Conservation (phyloP, 2,888 invertebrate genomes). For the Lycophotia porphyrea region DNA sequence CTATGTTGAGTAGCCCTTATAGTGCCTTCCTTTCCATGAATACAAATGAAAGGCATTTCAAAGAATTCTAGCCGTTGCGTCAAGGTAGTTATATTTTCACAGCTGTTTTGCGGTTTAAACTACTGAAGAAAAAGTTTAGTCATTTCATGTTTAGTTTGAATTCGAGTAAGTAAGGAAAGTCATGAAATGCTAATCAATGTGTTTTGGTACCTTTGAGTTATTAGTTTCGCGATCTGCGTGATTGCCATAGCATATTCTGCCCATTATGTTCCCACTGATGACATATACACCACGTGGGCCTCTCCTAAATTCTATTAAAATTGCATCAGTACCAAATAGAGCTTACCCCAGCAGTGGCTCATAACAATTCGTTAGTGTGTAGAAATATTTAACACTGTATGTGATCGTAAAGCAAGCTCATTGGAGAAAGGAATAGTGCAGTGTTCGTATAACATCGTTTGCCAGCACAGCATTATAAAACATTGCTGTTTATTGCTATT, state of each 20-base stretch:
- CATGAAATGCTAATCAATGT: neutral
- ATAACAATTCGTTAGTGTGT: conserved; percentile 16
- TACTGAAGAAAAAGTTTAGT: neutral
- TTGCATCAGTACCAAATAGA: neutral
- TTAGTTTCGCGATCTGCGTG: too few species aligned
- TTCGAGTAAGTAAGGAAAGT: neutral
- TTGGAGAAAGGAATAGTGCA: conserved; percentile 8
- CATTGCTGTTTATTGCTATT: conserved; percentile 36
- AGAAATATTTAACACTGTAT: conserved; percentile 36
- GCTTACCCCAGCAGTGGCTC: neutral
- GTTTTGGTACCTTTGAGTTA: neutral
- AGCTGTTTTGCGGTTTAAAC: neutral
- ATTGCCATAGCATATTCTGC: neutral
- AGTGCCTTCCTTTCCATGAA: neutral
- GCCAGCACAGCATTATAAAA: conserved; percentile 30
- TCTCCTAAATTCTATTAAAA: neutral
- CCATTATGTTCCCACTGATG: neutral
- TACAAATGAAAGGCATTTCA: neutral
- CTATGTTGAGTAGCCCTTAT: neutral
- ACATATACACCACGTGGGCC: neutral
- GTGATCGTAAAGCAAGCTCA: conserved; percentile 40
- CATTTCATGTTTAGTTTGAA: neutral
- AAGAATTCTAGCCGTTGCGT: neutral
- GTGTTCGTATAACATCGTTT: conserved; percentile 12
- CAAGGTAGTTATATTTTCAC: neutral